Base-by-base conservation (phyloP, 2,113 vertebrate genomes). In the Oostethus manadensis region DNA sequence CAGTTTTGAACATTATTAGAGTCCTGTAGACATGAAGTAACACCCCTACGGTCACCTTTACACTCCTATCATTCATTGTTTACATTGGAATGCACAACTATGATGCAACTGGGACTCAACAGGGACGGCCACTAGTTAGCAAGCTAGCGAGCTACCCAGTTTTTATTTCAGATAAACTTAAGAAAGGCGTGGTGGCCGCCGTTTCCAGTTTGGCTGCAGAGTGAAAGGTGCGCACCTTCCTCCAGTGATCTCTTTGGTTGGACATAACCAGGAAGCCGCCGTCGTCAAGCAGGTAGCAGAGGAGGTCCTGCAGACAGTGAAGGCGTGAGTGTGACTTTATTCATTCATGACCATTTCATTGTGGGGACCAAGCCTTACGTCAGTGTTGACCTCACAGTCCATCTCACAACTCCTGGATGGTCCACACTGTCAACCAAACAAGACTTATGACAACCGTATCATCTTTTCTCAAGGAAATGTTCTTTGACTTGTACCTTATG, bases 341-440 rank as follows among this genome's bases (percentile, higher is more conserved):
- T 21, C n/a, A 38, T 35, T n/a, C 10, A 35, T 8, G 51, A 54
- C 29, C 13, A 54, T 42, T 42, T 42, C 38, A 42, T 42, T 14
- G 45, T 45, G 14, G 8, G 21, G n/a, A 71, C 64, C 18, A 10
- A 3, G 49, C 77, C 93, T 67, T 71, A 98, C 97, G 79, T 98
- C 94, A 56, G 95, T 96, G 90, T 98, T 97, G 49, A 94, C 93
- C 78, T 99, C 97, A 58, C 97, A 99, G 84, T 99, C 97, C 97
- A 99, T 99, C 82, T 98, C 96, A n/a, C 97, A 99, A 80, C 94
- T 94, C 77, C 91, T 92, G 33, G 90, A 94, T 23, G 93, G 94
- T 71, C 94, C 94, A 3, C 97, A 99, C 95, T 99, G 89, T 71
- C 4, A 43, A 56, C 45, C 63, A 55, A 70, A 70, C 5, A 2